Evolutionary conservation across 1,140 invertebrate species (phyloP), one percentile per base, ranked within the genome.

Genomic region (Drosophila azteca): DNA sequence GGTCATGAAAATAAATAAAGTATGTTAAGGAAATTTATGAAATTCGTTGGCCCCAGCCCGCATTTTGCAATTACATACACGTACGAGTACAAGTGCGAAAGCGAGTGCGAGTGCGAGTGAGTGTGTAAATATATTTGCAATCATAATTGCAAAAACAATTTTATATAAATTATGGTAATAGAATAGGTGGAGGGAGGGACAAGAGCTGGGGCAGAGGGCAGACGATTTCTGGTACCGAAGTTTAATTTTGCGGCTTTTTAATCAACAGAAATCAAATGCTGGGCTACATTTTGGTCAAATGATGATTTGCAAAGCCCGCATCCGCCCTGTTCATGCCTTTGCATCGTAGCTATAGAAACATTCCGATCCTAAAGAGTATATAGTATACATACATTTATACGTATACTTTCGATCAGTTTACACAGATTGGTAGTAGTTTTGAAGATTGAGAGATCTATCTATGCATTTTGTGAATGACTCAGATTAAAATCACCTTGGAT

Each of bases 231-330:
- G 59, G 52, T 41, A 43, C 11, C 6, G 53, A 58, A 72, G 64
- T 74, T 74, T 52, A 74, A 74, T 74, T 73, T 74, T 74, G 71
- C 69, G 71, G 71, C 71, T 72, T 74, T 74, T 74, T 74, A 74
- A 74, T 74, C 68, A 73, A 74, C 71, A 74, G 71, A 64, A 73
- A 74, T 68, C 50, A 65, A 68, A 68, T 68, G 61, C 65, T 41
- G 65, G 62, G 49, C 61, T 54, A 68, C 65, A 65, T 53, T 65
- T 48, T 57, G 45, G 29, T 50, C 29, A 61, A 72, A 58, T 57
- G 46, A 73, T 73, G 68, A 73, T 72, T 72, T 72, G 72, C 64
- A 45, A 64, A 29, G 52, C 67, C 31, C 15, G 64, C 67, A 68
- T 66, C 11, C 4, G 5, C 35, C 5, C 11, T 20, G 17, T 4